Conservation (phyloP, 2,888 invertebrate genomes). For the Galeopsomyia nigrocyanea region DNA sequence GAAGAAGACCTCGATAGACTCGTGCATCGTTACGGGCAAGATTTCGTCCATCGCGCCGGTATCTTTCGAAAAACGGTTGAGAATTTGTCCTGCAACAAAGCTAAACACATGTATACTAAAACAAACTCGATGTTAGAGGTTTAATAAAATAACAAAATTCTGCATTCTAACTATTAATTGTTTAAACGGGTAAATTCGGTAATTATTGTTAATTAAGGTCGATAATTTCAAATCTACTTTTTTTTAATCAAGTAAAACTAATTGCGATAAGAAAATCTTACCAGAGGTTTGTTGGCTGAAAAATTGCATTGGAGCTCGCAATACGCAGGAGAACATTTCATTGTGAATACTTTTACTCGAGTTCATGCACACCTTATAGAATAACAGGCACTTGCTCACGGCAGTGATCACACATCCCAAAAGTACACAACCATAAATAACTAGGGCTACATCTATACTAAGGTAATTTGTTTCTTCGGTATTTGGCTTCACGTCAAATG, state of each 20-base stretch:
- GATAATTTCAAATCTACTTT: not conserved
- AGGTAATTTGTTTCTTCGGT: constrained; percentile 1
- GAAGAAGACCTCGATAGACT: constrained; percentile 77
- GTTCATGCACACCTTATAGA: constrained; percentile 78
- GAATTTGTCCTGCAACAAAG: constrained; percentile 75
- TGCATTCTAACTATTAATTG: no score
- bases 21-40: constrained; percentile 76
- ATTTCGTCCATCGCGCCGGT: constrained; percentile 84
- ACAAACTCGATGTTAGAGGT: constrained; percentile 26
- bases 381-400: constrained; percentile 68
- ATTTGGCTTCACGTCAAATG: not conserved
- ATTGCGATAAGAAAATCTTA: constrained; percentile 24
- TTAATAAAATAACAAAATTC: no score
- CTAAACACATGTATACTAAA: constrained; percentile 46
- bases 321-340: constrained; percentile 81
- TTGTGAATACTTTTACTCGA: constrained; percentile 81
- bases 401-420: constrained; percentile 67
- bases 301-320: constrained; percentile 84
- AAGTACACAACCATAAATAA: constrained; percentile 75
- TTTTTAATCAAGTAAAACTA: not conserved
- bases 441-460: constrained; percentile 52
- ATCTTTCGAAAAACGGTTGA: constrained; percentile 89
- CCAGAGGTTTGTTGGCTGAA: constrained; percentile 73
- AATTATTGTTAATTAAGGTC: no score
- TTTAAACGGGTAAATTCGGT: no score